Evolutionary conservation across 2,797 vertebrate species (phyloP), one percentile per base, ranked within the genome.

Genomic region (Diglossa cyanea): DNA sequence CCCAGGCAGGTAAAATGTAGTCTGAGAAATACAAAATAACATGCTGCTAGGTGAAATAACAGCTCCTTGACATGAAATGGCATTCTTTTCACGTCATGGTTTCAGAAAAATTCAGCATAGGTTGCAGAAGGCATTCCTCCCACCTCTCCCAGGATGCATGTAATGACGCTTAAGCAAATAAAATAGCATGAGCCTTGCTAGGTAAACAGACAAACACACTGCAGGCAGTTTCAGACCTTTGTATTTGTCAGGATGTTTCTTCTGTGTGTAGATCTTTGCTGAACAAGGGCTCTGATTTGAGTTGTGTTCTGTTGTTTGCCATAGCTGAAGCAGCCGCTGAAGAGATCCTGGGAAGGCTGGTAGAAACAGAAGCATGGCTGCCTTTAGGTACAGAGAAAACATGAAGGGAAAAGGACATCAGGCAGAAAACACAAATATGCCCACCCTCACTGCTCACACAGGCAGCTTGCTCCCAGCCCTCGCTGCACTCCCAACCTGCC

Each of bases 151-250:
- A 80, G 82, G 81, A 62, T 2, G 37, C 42, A 83, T 57, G 87
- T 65, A 94, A 82, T 61, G 88, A 89, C 87, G 90, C 80, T 90
- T 86, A 67, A 86, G 37, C 42, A 94, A 95, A 94, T 66, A 88
- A 88, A 86, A 63, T 23, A 80, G 37, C 55, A 54, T 31, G 76
- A 95, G 71, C 90, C 71, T 51, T n/a, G 58, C 39, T 68, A 85
- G 57, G 76, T 44, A 90, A 94, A 94, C 26, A 75, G 40, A 57
- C 42, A 1, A 4, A 62, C 33, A 48, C 58, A 66, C 12, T 1
- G 6, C 76, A 75, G 51, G 50, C 51, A 48, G 28, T 78, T 81
- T 76, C 48, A 91, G 73, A 75, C 24, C 12, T 86, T 61, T 71
- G 24, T 10, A 13, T 80, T 47, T 23, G n/a, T 37, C 68, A 79